Conservation (phyloP, 1,140 invertebrate species). For the Tetramorium simillimum region DNA sequence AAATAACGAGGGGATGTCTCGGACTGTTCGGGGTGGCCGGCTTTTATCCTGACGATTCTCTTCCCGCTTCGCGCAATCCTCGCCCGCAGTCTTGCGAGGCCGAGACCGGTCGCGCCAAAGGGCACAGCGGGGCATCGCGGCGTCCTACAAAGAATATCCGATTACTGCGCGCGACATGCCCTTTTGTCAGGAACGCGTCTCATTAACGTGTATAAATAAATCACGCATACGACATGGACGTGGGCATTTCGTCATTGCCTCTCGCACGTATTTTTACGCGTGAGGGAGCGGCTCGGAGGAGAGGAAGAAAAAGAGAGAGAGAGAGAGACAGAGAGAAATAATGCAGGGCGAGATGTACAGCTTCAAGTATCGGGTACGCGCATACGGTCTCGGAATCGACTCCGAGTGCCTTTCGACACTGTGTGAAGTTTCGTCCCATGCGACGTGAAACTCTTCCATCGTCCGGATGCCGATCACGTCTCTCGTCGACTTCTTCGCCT, state of each 20-base stretch:
- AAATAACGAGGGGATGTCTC: not conserved
- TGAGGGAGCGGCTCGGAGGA: not conserved
- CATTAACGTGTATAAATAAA: slow-evolving; percentile 13
- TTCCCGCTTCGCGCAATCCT: not conserved
- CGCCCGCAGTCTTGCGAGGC: not conserved
- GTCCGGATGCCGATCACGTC: not conserved
- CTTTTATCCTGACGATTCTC: not conserved
- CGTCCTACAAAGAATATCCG: not conserved
- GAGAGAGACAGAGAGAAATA: not conserved
- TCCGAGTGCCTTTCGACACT: not conserved
- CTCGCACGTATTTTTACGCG: not conserved
- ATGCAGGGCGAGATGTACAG: not conserved
- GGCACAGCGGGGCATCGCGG: not conserved
- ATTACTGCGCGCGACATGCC: slow-evolving; percentile 20
- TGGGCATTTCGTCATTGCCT: not conserved
- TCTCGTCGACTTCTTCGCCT: not conserved
- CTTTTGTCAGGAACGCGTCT: not conserved
- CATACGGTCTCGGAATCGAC: not conserved
- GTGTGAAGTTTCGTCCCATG: not conserved
- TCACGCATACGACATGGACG: not conserved
- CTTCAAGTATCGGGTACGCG: not conserved
- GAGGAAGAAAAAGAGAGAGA: not conserved
- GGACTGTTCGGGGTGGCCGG: too few species aligned
- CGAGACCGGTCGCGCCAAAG: not conserved
- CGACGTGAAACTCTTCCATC: not conserved